Evolutionary conservation across 1,140 invertebrate genomes (phyloP), one percentile per base, ranked within the genome.

Genomic region (Camponotus pennsylvanicus): DNA sequence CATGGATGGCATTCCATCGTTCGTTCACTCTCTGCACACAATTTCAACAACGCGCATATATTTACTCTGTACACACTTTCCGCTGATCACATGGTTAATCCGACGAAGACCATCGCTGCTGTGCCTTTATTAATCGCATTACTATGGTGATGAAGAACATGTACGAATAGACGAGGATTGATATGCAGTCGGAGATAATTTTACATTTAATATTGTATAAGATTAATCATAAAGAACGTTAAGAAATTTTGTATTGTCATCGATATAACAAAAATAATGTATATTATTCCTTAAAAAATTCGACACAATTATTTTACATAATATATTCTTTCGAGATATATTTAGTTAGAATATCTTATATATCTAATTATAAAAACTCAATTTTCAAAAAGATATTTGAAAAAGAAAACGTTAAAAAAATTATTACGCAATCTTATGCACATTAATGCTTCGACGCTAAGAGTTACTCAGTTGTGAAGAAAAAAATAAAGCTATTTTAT

Each of bases 91-190:
- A 66, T 37, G 45, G 59, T 85, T 78, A 85, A 78, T 66, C 61
- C 49, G 37, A 90, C 64, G 59, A 85, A 88, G 64, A 55, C 86
- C 82, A 77, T 88, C 80, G 63, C 45, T 59, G 67, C 49, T 64
- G 61, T 61, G 80, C 84, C 73, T 86, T 90, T 88, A 82, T 88
- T 90, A 91, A 90, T 88, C 69, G 75, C 71, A 85, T 90, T 73
- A 77, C 21, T 63, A 77, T 9, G 52, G 7, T 64, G 71, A 55
- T 42, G 75, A 77, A 86, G 71, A 55, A 34, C 37, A 57, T 21
- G 32, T 37, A n/a, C 55, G 52, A 37, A 15, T 21, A 57, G 45
- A 18, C 42, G 2, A 15, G 7, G n/a, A 78, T 52, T 40, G 21
- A 21, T 55, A 73, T 15, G 32, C 8, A 4, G 13, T 13, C 21